Evolutionary conservation across 1,140 invertebrate species (phyloP).

Genomic region (Conus ventricosus): DNA sequence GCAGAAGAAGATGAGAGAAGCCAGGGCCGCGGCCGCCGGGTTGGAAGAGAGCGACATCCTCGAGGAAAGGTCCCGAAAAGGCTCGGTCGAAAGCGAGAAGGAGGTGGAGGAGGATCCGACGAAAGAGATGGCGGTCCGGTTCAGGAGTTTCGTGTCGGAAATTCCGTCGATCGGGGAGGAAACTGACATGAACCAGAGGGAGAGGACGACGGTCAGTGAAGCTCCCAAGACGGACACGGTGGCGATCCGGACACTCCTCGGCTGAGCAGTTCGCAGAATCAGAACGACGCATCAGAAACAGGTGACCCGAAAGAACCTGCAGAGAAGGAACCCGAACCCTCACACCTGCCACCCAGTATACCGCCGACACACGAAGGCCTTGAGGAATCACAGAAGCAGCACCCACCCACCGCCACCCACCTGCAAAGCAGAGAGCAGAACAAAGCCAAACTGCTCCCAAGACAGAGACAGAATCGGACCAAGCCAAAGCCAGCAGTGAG

Average conservation of each 20-base stretch:
- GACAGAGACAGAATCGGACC: neutral
- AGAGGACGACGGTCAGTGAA: neutral
- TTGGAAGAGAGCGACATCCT: neutral
- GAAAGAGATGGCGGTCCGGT: constrained; percentile 3
- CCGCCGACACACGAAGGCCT: too few relatives aligned
- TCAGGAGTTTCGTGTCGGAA: constrained; percentile 10
- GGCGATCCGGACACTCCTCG: neutral
- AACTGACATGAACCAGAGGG: neutral
- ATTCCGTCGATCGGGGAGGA: neutral
- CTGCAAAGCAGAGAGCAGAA: neutral
- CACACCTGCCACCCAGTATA: too few relatives aligned
- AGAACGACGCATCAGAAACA: neutral
- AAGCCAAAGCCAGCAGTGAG: neutral
- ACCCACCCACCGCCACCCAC: neutral
- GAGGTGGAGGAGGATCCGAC: neutral
- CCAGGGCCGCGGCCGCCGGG: neutral
- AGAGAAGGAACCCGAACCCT: too few relatives aligned
- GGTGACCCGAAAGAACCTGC: neutral
- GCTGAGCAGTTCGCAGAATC: neutral
- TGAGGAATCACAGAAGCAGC: neutral
- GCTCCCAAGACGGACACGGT: neutral
- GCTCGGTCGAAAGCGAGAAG: neutral
- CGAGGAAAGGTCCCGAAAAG: neutral
- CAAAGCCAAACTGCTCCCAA: neutral
- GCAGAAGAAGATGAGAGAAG: neutral